Conservation (phyloP, 1,140 invertebrate species). For the Charaxes varanes region DNA sequence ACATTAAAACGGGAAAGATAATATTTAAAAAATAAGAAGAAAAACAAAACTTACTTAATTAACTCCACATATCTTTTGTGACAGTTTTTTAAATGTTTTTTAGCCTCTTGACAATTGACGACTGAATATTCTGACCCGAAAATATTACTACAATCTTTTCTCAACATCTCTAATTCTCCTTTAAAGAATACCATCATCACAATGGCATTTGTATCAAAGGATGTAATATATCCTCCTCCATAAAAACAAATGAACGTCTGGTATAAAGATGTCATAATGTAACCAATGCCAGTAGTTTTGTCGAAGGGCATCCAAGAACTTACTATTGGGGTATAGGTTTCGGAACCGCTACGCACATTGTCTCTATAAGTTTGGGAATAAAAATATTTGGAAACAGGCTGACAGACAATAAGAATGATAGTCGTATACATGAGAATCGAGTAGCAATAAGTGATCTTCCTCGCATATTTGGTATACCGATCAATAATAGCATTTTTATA, state of each 20-base stretch:
- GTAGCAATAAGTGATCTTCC: conserved; percentile 50
- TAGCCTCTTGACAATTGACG: conserved; percentile 20
- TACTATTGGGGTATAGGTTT: conserved; percentile 34
- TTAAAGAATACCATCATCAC: conserved; percentile 50
- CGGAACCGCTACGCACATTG: conserved; percentile 38
- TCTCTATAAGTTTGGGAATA: conserved; percentile 36
- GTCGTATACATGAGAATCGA: conserved; percentile 56
- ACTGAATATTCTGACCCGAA: conserved; percentile 22
- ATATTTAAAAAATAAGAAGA: too few species aligned
- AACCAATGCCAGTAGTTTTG: conserved; percentile 32
- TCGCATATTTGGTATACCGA: conserved; percentile 44
- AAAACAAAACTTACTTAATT: conserved; percentile 26
- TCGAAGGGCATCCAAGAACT: conserved; percentile 52
- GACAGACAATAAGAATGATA: conserved; percentile 40
- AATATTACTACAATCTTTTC: conserved; percentile 31
- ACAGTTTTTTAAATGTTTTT: conserved; percentile 28
- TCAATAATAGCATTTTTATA: conserved; percentile 31
- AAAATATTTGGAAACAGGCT: conserved; percentile 44
- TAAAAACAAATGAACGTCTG: conserved; percentile 42
- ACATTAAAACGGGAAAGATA: too few species aligned
- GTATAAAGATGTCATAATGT: conserved; percentile 28
- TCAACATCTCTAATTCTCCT: conserved; percentile 38
- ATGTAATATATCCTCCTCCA: conserved; percentile 48
- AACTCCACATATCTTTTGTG: conserved; percentile 33
- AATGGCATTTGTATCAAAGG: conserved; percentile 43